Conservation (phyloP, 92 coral and sea anemone species). For the Parazoanthus darwini region DNA sequence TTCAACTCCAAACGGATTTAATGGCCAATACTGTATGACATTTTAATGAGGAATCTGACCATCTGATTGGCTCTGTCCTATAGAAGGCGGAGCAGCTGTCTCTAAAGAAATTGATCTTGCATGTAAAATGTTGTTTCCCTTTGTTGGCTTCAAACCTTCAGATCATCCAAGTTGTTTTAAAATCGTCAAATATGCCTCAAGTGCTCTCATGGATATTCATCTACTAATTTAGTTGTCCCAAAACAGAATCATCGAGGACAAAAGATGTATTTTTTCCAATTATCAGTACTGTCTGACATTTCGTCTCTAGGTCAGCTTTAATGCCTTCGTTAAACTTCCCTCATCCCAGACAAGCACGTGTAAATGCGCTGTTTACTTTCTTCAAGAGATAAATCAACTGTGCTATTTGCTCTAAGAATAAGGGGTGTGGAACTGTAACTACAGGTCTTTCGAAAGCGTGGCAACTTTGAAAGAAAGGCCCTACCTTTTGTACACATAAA, state of each 20-base stretch:
- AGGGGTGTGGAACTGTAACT: not conserved
- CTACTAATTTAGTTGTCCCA: constrained; percentile 30
- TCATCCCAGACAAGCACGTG: not conserved
- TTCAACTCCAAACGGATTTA: constrained; percentile 45
- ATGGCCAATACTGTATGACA: constrained; percentile 62
- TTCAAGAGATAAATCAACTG: constrained; percentile 34
- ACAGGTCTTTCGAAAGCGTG: not conserved
- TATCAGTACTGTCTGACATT: not conserved
- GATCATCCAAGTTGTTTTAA: constrained; percentile 46
- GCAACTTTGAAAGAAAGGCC: constrained; percentile 12
- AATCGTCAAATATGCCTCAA: constrained; percentile 40
- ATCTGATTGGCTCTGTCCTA: constrained; percentile 62
- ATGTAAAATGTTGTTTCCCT: constrained; percentile 68
- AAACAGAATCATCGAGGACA: constrained; percentile 21
- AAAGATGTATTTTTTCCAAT: constrained; percentile 3
- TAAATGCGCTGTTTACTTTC: constrained; percentile 5
- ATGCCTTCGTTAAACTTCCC: not conserved
- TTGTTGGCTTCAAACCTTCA: constrained; percentile 51
- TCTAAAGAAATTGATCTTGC: constrained; percentile 80
- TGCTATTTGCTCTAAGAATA: not conserved
- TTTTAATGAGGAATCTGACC: constrained; percentile 59
- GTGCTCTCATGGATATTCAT: constrained; percentile 34
- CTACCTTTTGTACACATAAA: not conserved
- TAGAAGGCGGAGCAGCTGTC: constrained; percentile 74
- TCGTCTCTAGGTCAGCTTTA: not conserved